phyloP scores from a whole-genome alignment of 2,113 vertebrate genomes.

The Ia io region DNA sequence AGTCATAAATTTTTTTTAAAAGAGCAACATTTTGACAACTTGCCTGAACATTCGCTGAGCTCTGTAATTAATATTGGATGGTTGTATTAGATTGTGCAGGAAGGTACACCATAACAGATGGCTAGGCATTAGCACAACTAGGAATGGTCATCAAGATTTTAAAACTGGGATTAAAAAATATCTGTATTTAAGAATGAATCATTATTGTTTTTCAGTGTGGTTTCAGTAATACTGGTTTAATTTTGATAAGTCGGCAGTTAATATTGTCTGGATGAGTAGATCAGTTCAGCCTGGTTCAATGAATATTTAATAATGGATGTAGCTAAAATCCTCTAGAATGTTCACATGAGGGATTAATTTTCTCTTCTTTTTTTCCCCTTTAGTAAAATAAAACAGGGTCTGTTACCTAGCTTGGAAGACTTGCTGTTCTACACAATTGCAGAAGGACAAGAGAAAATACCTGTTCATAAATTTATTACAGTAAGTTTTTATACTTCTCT shows the following conservation, averaged over 20 bases:
- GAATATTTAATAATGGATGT: slow-evolving; percentile 1
- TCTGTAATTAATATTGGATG: background rate
- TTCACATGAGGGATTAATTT: slow-evolving; percentile 58
- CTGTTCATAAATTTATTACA: slow-evolving; percentile 97
- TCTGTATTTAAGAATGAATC: background rate
- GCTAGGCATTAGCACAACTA: background rate
- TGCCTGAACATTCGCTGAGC: background rate
- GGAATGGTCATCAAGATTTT: slow-evolving; percentile 17
- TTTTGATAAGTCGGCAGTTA: background rate
- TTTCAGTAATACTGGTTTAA: background rate
- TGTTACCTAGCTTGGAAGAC: slow-evolving; percentile 98
- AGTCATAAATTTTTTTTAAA: background rate
- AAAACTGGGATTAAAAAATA: slow-evolving; percentile 14
- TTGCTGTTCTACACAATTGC: slow-evolving; percentile 99
- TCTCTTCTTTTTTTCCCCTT: slow-evolving; percentile 51
- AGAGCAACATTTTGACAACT: background rate
- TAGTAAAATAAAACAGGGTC: slow-evolving; percentile 95
- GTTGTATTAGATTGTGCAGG: background rate
- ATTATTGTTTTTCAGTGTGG: slow-evolving; percentile 11
- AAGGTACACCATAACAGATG: background rate
- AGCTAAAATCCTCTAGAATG: slow-evolving; percentile 21
- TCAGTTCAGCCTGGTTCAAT: background rate
- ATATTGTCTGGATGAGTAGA: background rate
- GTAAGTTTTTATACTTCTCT: slow-evolving; percentile 84
- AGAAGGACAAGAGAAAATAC: slow-evolving; percentile 98